Evolutionary conservation across 1,140 invertebrate species (phyloP).

Genomic region (Cydia fagiglandana): DNA sequence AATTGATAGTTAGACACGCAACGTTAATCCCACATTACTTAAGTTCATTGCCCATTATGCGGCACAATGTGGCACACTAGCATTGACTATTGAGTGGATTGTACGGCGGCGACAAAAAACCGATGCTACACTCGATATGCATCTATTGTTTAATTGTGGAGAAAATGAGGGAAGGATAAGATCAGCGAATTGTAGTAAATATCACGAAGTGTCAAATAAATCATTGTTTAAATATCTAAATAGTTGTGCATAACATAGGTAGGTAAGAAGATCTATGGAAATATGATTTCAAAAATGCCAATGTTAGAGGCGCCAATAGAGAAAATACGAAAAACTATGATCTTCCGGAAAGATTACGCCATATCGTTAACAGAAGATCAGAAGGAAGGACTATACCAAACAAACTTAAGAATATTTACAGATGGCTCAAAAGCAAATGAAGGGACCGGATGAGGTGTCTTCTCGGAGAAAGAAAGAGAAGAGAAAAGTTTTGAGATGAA

Average conservation of each 20-base stretch:
- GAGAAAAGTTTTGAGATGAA: too few relatives aligned
- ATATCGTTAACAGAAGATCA: too few relatives aligned
- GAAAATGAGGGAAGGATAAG: neutral
- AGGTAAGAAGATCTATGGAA: too few relatives aligned
- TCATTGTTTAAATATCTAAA: neutral
- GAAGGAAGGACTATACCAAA: too few relatives aligned
- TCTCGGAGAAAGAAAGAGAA: too few relatives aligned
- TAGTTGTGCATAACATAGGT: neutral
- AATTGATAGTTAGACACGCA: conserved; percentile 3
- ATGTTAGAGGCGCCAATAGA: too few relatives aligned
- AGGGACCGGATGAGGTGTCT: too few relatives aligned
- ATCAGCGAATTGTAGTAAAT: neutral
- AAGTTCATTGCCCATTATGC: conserved; percentile 14
- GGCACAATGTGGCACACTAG: neutral
- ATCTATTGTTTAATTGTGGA: conserved; percentile 2
- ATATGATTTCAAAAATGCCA: too few relatives aligned
- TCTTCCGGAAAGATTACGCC: too few relatives aligned
- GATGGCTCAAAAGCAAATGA: too few relatives aligned
- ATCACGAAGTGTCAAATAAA: neutral
- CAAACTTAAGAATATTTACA: too few relatives aligned
- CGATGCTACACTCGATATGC: conserved; percentile 14
- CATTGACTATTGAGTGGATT: conserved; percentile 8
- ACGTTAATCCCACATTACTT: conserved; percentile 17
- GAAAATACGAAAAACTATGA: too few relatives aligned
- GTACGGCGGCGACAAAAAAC: neutral